Base-by-base conservation (phyloP, 2,888 invertebrate genomes). In the Quadriops clusia region DNA sequence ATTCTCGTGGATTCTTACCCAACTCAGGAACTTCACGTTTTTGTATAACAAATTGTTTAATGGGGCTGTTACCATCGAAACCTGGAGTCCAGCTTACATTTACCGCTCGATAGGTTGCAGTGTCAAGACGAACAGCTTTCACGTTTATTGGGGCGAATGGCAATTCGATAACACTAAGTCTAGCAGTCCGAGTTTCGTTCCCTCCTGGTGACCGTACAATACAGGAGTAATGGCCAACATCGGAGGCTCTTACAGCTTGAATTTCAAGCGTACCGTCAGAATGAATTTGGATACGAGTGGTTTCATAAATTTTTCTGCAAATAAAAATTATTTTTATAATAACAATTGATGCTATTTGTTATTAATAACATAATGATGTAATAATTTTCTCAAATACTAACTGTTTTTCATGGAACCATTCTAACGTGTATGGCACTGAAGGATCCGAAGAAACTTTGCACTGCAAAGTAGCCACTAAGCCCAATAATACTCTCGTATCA, bases 31-130 rank as follows among this genome's bases (percentile, higher is more conserved):
- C 84, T 49, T 89, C 81, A 39, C 91, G 72, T 58, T 81, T 82
- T 57, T 97, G 91, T 31, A 97, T 74, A 40, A 90, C 87, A 58
- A 85, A 97, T 54, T 90, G 86, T 47, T 82, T 73, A 34, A 95
- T 81, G 6, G 90, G 89, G 51, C 91, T 91, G 60, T 98, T 95
- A 32, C 98, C 98, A 63, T 97, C 90, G 60, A 95, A 98, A 15
- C 91, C 91, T 1, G 90, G 84, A 7, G 83, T 83, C 95, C 97
- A 98, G 11, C 81, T 80, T 3, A 97, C 77, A 52, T 91, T 87
- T 39, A 95, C 85, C 15, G 85, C 82, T 53, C 74, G 73, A 36
- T 76, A 75, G 2, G 72, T 67, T 8, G 73, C 68, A 4, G 70
- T 65, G 28, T 79, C 77, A 2, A 80, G 53, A 41, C 79, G 65